Base-by-base conservation (phyloP, 2,888 invertebrate genomes). In the Mesorhabditis sp. region DNA sequence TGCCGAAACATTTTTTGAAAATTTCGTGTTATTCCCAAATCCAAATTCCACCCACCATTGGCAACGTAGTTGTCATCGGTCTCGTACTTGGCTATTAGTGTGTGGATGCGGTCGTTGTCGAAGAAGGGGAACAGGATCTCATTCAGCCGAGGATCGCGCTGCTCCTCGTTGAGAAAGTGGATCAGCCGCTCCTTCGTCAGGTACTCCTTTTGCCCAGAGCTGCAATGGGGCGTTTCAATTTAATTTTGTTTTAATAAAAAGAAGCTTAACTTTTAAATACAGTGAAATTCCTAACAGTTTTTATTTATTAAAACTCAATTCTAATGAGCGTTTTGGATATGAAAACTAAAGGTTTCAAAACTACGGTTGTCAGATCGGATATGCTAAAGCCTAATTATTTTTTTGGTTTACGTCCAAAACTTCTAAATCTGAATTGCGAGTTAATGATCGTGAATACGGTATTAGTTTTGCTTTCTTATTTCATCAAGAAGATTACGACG, bases 101-200 rank as follows among this genome's bases (percentile, higher is more conserved):
- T 94, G 45, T 90, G 88, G 15, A 94, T 94, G 85, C 97, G 90
- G 87, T 93, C 94, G 82, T 93, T 93, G 85, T 97, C 95, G 86
- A 95, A 98, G 73, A 96, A 90, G 4, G 98, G 98, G 88, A 94
- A 97, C 67, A 98, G 90, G 87, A 98, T 98, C 90, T 99, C 98
- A 88, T 98, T 98, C 76, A 99, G 90, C 45, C 97, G 90, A 4
- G 97, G 97, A 89, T 98, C 98, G 71, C 98, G 90, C 88, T 98
- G 98, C 87, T 95, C 95, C 87, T 89, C 86, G 68, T 86, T 85
- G 65, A 85, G 72, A 67, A 82, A 83, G 65, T 78, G 75, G 62
- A 83, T 82, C 15, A 85, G 73, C 42, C 78, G 74, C 45, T 85
- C 83, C 61, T 75, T 77, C 4, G 84, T 84, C 50, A 84, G 73